Base-by-base conservation (phyloP, 2,888 invertebrate genomes). In the Alcis repandata region DNA sequence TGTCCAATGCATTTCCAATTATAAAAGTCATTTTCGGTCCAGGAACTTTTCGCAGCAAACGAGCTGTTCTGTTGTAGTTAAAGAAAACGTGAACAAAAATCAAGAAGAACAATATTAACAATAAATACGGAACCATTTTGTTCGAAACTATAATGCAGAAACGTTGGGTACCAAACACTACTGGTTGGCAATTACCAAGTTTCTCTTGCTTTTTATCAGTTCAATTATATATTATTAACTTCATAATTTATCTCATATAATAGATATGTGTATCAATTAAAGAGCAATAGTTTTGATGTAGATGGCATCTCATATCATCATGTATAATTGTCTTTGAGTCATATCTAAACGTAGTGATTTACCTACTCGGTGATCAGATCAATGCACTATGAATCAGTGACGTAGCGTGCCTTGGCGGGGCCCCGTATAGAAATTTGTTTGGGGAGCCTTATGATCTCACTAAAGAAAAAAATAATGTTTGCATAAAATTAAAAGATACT, bases 21-120 rank as follows among this genome's bases (percentile, higher is more conserved):
- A 84, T 68, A 45, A 85, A 85, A 10, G 69, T 58, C 51, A 75
- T 68, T 10, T 68, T 64, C 0, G 85, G 80, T n/a, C 86, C 87
- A 0, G 88, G 88, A 11, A 87, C 71, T 64, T 78, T 83, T 38
- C 68, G 72, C 7, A 86, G 51, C 53, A 80, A 41, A 45, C 78
- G 69, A 20, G 86, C 85, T n/a, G 54, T 68, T 48, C 60, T 60
- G 68, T 79, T 79, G 49, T 75, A 69, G 63, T 79, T 79, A 0
- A 73, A 64, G 7, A 72, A 64, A 20, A 77, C 20, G 60, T 79
- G 69, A 49, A 79, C n/a, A 43, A 72, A 46, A 57, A 73, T 68
- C 46, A 78, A 63, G 19, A 73, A 48, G 54, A 73, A 40, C 20
- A 53, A 17, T 20, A 70, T 15, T 0, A 41, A 11, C 9, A 72